Base-by-base conservation (phyloP, 2,113 vertebrate genomes). In the Haplochromis vanheusdeni region DNA sequence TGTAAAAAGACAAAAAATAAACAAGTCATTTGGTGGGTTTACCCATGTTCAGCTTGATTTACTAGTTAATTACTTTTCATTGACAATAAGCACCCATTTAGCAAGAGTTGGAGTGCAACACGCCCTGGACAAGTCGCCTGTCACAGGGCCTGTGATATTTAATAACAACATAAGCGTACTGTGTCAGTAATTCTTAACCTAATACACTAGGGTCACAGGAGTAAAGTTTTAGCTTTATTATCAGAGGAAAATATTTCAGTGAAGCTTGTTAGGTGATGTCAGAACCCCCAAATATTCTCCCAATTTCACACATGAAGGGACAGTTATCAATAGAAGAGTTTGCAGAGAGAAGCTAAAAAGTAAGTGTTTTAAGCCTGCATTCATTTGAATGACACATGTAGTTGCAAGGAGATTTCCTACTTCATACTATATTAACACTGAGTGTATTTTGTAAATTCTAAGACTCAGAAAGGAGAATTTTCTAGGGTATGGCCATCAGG, bases 61-160 rank as follows among this genome's bases (percentile, higher is more conserved):
- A 73, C 0, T 73, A 45, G 21, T 26, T 45, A 17, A 75, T 77
- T 49, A 77, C 70, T 49, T 77, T 31, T 26, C 5, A 49, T 5
- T 77, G 23, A 77, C 23, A 31, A 19, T 77, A 77, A 49, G 3
- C 26, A 28, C 40, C 21, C 6, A 47, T 47, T 28, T 26, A 28
- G 40, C 68, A 28, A 47, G 40, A 17, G 68, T 4, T 23, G 35
- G n/a, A 42, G n/a, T 68, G 2, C 35, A 68, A 68, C 37, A 70
- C 35, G 16, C 0, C 37, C 7, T 0, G n/a, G n/a, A 42, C n/a
- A 23, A 16, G 21, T 73, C 13, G 5, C n/a, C 21, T 45, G 37
- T 45, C 65, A 23, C 37, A 26, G 65, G 21, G 13, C 37, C 14
- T 26, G 14, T 73, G 68, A 45, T 73, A 75, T 49, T 47, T 28